phyloP scores from a whole-genome alignment of 2,113 vertebrate species.

The Chroicocephalus ridibundus region DNA sequence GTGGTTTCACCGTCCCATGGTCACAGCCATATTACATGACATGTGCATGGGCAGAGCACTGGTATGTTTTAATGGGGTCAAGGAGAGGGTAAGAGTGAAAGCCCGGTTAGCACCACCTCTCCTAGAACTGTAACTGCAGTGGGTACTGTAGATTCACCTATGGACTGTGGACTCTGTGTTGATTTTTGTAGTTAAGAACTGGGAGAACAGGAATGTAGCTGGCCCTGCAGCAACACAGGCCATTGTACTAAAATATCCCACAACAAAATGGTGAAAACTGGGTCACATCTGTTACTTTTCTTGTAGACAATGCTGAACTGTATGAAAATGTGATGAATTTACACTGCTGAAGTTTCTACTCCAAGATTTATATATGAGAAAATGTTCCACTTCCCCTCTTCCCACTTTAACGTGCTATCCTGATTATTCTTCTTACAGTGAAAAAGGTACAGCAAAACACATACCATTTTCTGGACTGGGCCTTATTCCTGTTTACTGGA shows the following conservation, averaged over 20 bases:
- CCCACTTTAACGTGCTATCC: not conserved
- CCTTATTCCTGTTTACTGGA: constrained; percentile 81
- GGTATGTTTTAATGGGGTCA: accelerated
- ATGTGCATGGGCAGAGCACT: not conserved
- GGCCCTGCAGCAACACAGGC: not conserved
- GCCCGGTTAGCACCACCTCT: not conserved
- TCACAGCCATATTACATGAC: not conserved
- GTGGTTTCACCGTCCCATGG: not conserved
- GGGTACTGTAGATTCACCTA: not conserved
- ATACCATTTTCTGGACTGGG: constrained; percentile 72
- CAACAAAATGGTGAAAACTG: constrained; percentile 20
- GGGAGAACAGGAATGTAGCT: not conserved
- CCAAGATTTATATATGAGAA: not conserved
- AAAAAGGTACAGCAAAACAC: constrained; percentile 78
- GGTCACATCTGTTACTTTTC: constrained; percentile 49
- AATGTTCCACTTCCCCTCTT: not conserved
- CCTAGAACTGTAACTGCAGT: not conserved
- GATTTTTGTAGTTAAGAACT: not conserved
- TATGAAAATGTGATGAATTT: constrained; percentile 30
- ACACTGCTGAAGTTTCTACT: not conserved
- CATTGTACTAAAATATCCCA: not conserved
- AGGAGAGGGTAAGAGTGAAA: not conserved
- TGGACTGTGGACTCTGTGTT: not conserved
- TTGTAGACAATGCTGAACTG: constrained; percentile 13
- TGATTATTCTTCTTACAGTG: constrained; percentile 64